phyloP scores from a whole-genome alignment of 2,113 vertebrate genomes.

The Zootoca vivipara region DNA sequence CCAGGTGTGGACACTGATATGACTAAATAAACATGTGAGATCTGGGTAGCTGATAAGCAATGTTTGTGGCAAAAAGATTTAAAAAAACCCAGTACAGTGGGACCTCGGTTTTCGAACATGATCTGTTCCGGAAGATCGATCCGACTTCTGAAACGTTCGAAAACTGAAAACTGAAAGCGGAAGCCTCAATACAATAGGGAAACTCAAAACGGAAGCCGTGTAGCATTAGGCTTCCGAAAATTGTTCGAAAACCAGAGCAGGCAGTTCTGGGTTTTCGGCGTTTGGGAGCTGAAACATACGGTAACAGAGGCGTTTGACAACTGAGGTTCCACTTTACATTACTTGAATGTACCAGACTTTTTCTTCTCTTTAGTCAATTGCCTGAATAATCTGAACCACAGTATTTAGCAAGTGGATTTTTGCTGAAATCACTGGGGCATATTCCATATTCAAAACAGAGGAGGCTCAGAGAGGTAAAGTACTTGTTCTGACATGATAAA shows the following conservation, averaged over 20 bases:
- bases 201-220: too few species aligned
- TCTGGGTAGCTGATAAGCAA: neutral
- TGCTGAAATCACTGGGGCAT: conserved; percentile 37
- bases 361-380: neutral
- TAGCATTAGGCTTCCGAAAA: too few species aligned
- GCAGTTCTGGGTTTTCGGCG: too few species aligned
- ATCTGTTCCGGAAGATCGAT: too few species aligned
- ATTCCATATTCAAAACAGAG: conserved; percentile 52
- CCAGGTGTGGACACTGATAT: neutral
- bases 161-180: too few species aligned
- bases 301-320: too few species aligned
- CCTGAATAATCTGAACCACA: conserved; percentile 13
- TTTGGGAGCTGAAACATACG: too few species aligned
- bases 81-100: too few species aligned
- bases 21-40: neutral
- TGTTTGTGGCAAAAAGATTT: neutral
- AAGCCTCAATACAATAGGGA: too few species aligned
- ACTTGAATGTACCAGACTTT: neutral
- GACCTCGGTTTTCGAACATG: too few species aligned
- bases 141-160: too few species aligned
- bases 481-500: conserved; percentile 70
- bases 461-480: conserved; percentile 31
- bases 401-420: conserved; percentile 42
- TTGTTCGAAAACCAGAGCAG: too few species aligned
- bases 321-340: neutral